A percentile compares a stretch with the other conserved stretches of the same genome.
Conservation (phyloP, 2,797 vertebrate species). For the Florisuga fusca region DNA sequence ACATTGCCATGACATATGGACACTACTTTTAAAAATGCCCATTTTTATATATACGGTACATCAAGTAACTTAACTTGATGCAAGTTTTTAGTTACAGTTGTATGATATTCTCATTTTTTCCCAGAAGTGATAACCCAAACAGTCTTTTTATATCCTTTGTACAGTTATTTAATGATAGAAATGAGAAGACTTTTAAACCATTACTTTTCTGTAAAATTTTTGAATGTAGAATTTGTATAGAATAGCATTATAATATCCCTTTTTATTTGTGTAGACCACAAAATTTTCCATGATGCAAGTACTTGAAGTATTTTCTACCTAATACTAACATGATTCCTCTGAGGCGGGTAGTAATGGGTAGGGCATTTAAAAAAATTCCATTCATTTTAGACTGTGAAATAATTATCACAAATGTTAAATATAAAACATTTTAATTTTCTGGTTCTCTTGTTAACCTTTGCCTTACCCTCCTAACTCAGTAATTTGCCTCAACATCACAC, state of each 20-base stretch:
- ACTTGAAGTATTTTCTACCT: conserved; percentile 46
- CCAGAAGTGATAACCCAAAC: background rate
- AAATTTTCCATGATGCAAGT: conserved; percentile 17
- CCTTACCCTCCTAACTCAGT: background rate
- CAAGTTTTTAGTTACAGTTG: background rate
- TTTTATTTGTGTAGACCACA: conserved; percentile 5
- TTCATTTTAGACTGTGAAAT: conserved; percentile 27
- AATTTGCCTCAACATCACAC: background rate
- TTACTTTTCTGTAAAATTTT: background rate
- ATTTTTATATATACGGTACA: conserved; percentile 9
- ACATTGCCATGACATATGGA: background rate
- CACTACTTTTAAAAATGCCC: conserved; percentile 5
- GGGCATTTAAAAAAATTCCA: background rate
- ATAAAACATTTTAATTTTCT: conserved; percentile 1
- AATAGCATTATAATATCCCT: background rate
- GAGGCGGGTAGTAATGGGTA: background rate
- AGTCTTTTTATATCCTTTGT: conserved; percentile 28
- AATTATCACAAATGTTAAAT: conserved; percentile 4
- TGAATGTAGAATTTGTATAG: background rate
- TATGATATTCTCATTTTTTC: background rate
- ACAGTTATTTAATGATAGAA: background rate
- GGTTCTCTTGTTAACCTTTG: background rate
- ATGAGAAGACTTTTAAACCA: background rate
- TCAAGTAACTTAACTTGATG: background rate
- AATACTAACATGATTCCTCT: background rate